These are phyloP conservation scores for Crenichthys baileyi DNA, from an alignment of 2,797 vertebrate species.

Conservation along the genomic window DNA sequence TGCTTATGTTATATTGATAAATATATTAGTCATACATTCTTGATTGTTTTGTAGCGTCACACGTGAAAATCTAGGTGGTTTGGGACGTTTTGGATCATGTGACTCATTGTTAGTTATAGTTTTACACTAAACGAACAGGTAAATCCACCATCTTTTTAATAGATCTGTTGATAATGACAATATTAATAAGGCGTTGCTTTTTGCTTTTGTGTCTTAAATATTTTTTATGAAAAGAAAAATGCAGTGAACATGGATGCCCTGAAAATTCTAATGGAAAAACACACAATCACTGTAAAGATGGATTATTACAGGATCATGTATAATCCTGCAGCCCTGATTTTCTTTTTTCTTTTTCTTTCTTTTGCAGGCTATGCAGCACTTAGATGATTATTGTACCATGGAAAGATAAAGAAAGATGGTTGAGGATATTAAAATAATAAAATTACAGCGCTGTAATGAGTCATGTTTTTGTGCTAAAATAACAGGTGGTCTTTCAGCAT, in stretches of 20 bases:
- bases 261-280: conserved; percentile 44
- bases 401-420: conserved; percentile 2
- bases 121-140: not conserved
- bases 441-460: not conserved
- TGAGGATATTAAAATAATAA: not conserved
- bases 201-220: not conserved
- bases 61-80: not conserved
- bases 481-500: not conserved
- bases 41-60: not conserved
- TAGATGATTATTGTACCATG: conserved; percentile 26
- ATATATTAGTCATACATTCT: too few species aligned
- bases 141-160: not conserved
- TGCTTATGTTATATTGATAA: not conserved
- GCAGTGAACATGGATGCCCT: not conserved
- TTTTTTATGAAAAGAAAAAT: not conserved
- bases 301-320: conserved; percentile 56
- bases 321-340: conserved; percentile 45
- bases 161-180: not conserved
- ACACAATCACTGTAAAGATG: conserved; percentile 9
- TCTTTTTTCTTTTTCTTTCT: not conserved
- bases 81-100: not conserved
- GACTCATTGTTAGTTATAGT: not conserved
- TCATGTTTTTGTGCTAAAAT: not conserved
- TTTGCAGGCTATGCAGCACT: conserved; percentile 21
- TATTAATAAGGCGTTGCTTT: not conserved